Percentiles rank a stretch among this genome's conserved stretches.
Conservation (phyloP, 2,113 vertebrate species). For the Columba janthina region DNA sequence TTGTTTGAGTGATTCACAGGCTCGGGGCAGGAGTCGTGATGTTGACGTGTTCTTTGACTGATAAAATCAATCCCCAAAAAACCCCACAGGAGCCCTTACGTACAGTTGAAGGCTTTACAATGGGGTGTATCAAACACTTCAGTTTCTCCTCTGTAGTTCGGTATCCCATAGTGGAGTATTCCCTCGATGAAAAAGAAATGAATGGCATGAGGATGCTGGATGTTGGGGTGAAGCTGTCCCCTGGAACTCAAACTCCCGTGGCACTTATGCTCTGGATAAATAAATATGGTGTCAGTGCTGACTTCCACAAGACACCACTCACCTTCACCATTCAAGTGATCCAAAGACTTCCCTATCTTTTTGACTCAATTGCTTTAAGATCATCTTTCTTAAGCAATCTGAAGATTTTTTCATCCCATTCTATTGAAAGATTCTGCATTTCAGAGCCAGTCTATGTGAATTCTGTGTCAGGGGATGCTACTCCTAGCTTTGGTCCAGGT, state of each 20-base stretch:
- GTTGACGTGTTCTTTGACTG: background rate
- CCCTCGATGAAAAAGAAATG: background rate
- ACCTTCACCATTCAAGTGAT: background rate
- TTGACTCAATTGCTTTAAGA: background rate
- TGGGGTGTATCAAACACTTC: background rate
- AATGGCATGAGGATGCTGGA: background rate
- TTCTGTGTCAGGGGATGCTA: background rate
- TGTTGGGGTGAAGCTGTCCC: background rate
- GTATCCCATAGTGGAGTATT: background rate
- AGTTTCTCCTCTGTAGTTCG: background rate
- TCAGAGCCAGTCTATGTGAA: background rate
- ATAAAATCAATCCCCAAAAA: background rate
- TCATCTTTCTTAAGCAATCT: background rate
- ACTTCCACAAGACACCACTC: background rate
- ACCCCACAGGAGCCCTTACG: fast-evolving
- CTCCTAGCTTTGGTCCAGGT: background rate
- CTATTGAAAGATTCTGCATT: background rate
- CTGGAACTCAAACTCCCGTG: background rate
- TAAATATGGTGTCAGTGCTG: background rate
- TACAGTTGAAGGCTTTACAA: background rate
- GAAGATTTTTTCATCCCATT: background rate
- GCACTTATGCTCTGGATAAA: background rate
- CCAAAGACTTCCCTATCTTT: background rate
- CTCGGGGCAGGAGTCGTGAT: background rate
- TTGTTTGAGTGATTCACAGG: background rate